Evolutionary conservation across 2,113 vertebrate genomes (phyloP), one percentile per base, ranked within the genome.

Genomic region (Xyliphius kryptos): DNA sequence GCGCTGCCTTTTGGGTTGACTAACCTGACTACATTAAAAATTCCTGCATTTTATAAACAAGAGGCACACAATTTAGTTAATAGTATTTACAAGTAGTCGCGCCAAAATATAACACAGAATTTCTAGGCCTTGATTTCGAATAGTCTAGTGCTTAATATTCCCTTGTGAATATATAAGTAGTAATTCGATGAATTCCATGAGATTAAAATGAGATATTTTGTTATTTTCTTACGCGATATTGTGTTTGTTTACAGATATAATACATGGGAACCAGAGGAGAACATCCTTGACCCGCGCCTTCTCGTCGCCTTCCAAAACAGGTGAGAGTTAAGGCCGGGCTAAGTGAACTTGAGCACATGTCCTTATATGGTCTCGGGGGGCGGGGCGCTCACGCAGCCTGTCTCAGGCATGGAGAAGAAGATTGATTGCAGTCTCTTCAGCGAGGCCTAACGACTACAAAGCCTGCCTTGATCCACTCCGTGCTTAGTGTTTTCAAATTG

Each of bases 211-310:
- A n/a, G n/a, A n/a, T n/a, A n/a, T n/a, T 43, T 2, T 3, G 1
- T 8, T 13, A 10, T 46, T 32, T 12, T 46, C 15, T 12, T n/a
- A 5, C n/a, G n/a, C 2, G 15, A 3, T 17, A 68, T 6, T 21
- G 14, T 20, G 21, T 47, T 47, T 19, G 19, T 68, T 66, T 57
- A 36, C 79, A 89, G 87, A 65, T 87, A 86, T 76, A 89, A 89
- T 83, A 89, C 87, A 67, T 89, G 87, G 87, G 87, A 89, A 41
- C 87, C 87, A 14, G 87, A 89, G 72, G 85, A 89, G 74, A 89
- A 89, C 83, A 89, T 89, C 80, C 87, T 89, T 52, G 87, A 89
- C 79, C 87, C 87, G 53, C 80, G 87, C 2, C 86, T 89, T 53
- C 81, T 89, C 9, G 81, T 85, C 19, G 84, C 86, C 55, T 89